These are phyloP conservation scores for Rhagonycha fulva DNA, from an alignment of 2,888 invertebrate species.

Conservation along the genomic window DNA sequence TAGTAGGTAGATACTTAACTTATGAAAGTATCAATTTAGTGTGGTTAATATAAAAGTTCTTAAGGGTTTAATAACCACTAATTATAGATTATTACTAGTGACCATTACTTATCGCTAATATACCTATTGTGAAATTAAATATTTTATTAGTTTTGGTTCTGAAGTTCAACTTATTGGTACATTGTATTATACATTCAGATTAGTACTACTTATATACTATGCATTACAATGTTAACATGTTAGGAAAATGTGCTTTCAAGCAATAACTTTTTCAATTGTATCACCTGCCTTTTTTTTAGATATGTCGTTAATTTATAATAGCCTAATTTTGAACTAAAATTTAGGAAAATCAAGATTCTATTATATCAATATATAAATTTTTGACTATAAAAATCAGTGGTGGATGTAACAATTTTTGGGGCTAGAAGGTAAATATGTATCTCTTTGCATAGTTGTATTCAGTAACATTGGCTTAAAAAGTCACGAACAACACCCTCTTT, in stretches of 20 bases:
- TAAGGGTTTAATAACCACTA: background rate
- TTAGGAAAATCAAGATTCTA: background rate
- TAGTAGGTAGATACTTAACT: too few species aligned
- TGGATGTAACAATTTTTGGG: too few species aligned
- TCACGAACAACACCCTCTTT: too few species aligned
- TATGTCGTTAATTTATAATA: background rate
- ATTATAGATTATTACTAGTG: background rate
- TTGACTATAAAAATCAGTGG: too few species aligned
- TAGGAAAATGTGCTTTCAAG: background rate
- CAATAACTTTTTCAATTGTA: background rate
- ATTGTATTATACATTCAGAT: too few species aligned
- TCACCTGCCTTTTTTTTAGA: background rate
- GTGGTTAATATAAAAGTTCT: background rate
- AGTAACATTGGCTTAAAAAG: too few species aligned
- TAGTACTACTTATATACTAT: background rate
- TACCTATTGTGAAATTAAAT: too few species aligned
- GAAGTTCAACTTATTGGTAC: too few species aligned
- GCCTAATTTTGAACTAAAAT: background rate
- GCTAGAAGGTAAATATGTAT: too few species aligned
- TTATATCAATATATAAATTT: background rate
- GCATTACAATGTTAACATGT: background rate
- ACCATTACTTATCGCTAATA: background rate
- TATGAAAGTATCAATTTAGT: too few species aligned
- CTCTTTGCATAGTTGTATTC: too few species aligned
- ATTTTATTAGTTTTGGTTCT: too few species aligned